Conservation (phyloP, 2,888 invertebrate genomes). For the Pterobdella sp. region DNA sequence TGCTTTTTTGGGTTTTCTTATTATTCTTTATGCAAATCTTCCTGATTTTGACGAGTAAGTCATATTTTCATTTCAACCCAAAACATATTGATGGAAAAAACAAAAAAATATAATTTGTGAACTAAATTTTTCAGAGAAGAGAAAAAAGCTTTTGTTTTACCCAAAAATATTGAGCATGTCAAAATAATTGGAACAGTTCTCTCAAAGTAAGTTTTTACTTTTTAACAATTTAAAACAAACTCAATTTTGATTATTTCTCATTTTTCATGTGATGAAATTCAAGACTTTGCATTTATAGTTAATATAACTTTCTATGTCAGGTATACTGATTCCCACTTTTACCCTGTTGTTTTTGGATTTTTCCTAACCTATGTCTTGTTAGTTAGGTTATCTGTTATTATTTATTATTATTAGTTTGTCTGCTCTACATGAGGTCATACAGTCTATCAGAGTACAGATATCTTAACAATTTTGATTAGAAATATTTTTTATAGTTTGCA, state of each 20-base stretch:
- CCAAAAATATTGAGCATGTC: constrained; percentile 87
- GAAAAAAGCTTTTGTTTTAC: constrained; percentile 74
- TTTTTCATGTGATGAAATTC: no score
- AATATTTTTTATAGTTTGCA: constrained; percentile 58
- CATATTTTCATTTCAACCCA: background rate
- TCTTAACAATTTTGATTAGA: background rate
- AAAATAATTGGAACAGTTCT: constrained; percentile 83
- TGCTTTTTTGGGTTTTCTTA: background rate
- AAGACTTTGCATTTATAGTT: no score
- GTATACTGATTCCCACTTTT: constrained; percentile 86
- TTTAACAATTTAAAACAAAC: background rate
- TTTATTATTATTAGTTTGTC: no score
- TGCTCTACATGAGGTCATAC: no score
- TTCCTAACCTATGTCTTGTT: constrained; percentile 89
- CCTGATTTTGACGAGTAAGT: constrained; percentile 21
- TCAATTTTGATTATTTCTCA: background rate
- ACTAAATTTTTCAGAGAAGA: constrained; percentile 62
- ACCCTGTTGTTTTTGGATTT: constrained; percentile 80
- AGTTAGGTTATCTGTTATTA: background rate
- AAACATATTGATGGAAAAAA: background rate
- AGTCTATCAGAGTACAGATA: no score
- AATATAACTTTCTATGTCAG: background rate
- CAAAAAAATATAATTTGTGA: background rate
- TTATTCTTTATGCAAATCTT: constrained; percentile 5
- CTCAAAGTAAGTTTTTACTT: constrained; percentile 54